Percentiles rank a stretch among this genome's conserved stretches.
phyloP scores from a whole-genome alignment of 2,888 invertebrate genomes.

The Cenopis cana region DNA sequence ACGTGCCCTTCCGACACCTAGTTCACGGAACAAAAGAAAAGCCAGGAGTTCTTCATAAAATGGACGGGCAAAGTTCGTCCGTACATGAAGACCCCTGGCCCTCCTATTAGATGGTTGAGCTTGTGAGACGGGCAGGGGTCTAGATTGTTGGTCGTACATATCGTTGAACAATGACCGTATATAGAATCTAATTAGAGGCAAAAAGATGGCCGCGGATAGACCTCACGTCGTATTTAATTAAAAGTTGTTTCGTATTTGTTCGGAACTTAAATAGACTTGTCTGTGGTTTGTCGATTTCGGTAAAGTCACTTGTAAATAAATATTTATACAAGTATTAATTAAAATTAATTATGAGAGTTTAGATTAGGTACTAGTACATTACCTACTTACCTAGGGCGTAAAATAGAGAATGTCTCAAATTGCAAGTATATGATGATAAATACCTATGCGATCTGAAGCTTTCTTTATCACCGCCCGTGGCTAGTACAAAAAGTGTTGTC shows the following conservation, averaged over 20 bases:
- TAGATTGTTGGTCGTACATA: conserved; percentile 8
- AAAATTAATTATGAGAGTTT: too few species aligned
- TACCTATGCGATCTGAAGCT: too few species aligned
- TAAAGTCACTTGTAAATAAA: conserved; percentile 30
- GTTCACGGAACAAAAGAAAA: conserved; percentile 10
- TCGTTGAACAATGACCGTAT: conserved; percentile 45
- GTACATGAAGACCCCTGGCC: conserved; percentile 12
- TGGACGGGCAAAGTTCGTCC: conserved; percentile 21
- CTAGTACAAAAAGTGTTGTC: too few species aligned
- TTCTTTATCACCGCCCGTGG: too few species aligned
- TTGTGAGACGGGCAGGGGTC: background rate
- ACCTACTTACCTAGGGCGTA: too few species aligned
- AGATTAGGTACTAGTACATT: too few species aligned
- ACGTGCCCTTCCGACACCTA: conserved; percentile 15
- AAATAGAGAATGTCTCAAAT: too few species aligned
- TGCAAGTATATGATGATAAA: too few species aligned
- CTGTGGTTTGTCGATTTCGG: conserved; percentile 43
- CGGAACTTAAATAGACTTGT: conserved; percentile 45
- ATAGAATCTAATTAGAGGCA: conserved; percentile 53
- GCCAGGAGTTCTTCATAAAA: conserved; percentile 29
- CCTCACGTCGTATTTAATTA: conserved; percentile 59
- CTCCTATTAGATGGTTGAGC: background rate
- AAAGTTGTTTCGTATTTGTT: conserved; percentile 56
- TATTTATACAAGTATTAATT: conserved; percentile 9
- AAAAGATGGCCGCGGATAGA: conserved; percentile 49